These are phyloP conservation scores for Pocillopora verrucosa DNA, from an alignment of 64 coral and sea anemone genomes.

Conservation along the genomic window DNA sequence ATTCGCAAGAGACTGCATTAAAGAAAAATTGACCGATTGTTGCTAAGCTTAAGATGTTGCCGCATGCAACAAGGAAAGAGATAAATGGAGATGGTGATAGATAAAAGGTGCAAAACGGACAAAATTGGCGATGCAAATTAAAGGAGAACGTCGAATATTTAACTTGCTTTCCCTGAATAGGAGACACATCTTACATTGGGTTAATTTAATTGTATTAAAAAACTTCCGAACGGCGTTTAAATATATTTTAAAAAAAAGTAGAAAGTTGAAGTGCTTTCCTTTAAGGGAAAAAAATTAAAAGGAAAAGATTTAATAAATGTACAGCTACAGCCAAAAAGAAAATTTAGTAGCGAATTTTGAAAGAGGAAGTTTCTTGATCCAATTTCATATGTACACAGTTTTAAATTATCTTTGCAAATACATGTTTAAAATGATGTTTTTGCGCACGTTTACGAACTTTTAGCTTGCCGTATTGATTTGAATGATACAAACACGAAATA, in stretches of 20 bases:
- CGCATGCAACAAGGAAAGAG: neutral
- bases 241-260: neutral
- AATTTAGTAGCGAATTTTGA: no score
- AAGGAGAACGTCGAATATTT: neutral
- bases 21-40: neutral
- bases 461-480: neutral
- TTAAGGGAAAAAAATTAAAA: neutral
- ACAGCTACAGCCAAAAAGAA: no score
- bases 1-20: neutral
- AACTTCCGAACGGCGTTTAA: neutral
- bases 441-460: neutral
- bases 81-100: neutral
- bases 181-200: no score
- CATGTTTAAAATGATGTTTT: conserved; percentile 8
- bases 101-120: neutral
- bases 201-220: neutral
- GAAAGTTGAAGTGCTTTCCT: neutral
- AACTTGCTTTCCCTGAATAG: neutral
- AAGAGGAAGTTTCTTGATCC: neutral
- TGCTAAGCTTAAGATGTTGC: neutral
- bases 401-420: neutral
- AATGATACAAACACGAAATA: conserved; percentile 1
- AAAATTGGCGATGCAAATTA: neutral
- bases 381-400: neutral
- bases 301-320: neutral